A percentile compares a stretch with the other conserved stretches of the same genome.
Evolutionary conservation across 2,113 vertebrate species (phyloP).

Genomic region (Ctenodactylus gundi): DNA sequence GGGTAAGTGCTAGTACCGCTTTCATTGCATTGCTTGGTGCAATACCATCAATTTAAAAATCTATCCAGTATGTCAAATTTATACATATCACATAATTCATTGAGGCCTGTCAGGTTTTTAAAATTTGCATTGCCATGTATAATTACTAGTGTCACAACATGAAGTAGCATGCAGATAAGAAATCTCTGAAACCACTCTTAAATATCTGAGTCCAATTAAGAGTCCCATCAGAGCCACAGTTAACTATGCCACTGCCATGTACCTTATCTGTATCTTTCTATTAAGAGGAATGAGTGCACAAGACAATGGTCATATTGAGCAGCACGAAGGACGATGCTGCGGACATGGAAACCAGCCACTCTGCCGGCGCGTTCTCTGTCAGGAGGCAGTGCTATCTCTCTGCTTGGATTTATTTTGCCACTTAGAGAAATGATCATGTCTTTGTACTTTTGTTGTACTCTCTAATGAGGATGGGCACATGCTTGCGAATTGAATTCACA

Average conservation of each 20-base stretch:
- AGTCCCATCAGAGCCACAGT: slow-evolving; percentile 55
- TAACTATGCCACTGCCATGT: slow-evolving; percentile 60
- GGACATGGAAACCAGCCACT: slow-evolving; percentile 50
- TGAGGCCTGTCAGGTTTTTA: slow-evolving; percentile 71
- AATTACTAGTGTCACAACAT: slow-evolving; percentile 79
- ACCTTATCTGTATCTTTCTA: slow-evolving; percentile 60
- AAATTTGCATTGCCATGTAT: slow-evolving; percentile 73
- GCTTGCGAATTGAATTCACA: slow-evolving; percentile 51
- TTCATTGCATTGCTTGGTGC: slow-evolving; percentile 79
- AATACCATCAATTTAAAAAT: slow-evolving; percentile 81
- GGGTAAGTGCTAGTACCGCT: slow-evolving; percentile 76
- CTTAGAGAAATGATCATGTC: not conserved
- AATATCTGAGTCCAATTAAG: slow-evolving; percentile 42
- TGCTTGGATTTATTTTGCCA: slow-evolving; percentile 44
- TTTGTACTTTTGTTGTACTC: not conserved
- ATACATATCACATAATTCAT: slow-evolving; percentile 63
- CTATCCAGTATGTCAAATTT: slow-evolving; percentile 70
- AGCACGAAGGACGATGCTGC: slow-evolving; percentile 38
- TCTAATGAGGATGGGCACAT: slow-evolving; percentile 26
- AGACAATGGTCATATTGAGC: not conserved
- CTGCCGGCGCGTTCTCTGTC: not conserved
- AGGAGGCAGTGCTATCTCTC: slow-evolving; percentile 64
- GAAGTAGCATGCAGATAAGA: slow-evolving; percentile 73
- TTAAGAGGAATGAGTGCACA: slow-evolving; percentile 42
- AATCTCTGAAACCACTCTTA: slow-evolving; percentile 23